These are phyloP conservation scores for Poecilus cupreus DNA, from an alignment of 2,888 invertebrate genomes.

Conservation along the genomic window DNA sequence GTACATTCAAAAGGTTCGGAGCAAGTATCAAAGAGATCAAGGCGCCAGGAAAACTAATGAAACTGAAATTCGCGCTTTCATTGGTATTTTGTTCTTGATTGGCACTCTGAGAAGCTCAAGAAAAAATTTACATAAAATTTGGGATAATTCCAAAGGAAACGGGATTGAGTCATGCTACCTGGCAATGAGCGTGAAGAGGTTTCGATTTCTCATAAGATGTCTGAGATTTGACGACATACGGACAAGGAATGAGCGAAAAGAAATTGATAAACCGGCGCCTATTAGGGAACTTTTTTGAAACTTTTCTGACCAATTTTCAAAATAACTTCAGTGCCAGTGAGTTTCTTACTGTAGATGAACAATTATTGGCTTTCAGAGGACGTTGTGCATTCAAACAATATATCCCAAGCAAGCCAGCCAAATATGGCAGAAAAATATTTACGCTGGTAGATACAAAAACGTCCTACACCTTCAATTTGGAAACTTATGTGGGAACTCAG, in stretches of 20 bases:
- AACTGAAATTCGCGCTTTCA: conserved; percentile 36
- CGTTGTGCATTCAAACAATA: conserved; percentile 65
- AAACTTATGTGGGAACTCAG: conserved; percentile 64
- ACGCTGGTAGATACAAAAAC: conserved; percentile 63
- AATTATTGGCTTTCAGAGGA: conserved; percentile 64
- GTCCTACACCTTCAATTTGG: conserved; percentile 63
- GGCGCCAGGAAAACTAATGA: conserved; percentile 22
- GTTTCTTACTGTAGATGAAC: conserved; percentile 63
- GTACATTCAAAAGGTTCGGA: conserved; percentile 17
- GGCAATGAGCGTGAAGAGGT: conserved; percentile 61
- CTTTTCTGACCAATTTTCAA: conserved; percentile 64
- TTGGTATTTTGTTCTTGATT: conserved; percentile 38
- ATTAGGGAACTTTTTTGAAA: conserved; percentile 63
- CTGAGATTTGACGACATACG: conserved; percentile 61
- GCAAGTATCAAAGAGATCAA: conserved; percentile 39
- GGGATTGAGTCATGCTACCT: conserved; percentile 62
- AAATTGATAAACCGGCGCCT: conserved; percentile 58
- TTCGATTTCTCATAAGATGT: conserved; percentile 59
- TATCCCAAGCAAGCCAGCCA: conserved; percentile 65
- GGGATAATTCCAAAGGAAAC: conserved; percentile 18
- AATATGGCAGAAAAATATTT: conserved; percentile 65
- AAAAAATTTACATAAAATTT: conserved; percentile 28
- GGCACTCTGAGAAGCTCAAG: conserved; percentile 17
- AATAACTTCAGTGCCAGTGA: conserved; percentile 60
- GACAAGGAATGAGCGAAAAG: conserved; percentile 1